A percentile compares a stretch with the other conserved stretches of the same genome.
Conservation (phyloP, 2,113 vertebrate genomes). For the Oxygymnocypris stewartii region DNA sequence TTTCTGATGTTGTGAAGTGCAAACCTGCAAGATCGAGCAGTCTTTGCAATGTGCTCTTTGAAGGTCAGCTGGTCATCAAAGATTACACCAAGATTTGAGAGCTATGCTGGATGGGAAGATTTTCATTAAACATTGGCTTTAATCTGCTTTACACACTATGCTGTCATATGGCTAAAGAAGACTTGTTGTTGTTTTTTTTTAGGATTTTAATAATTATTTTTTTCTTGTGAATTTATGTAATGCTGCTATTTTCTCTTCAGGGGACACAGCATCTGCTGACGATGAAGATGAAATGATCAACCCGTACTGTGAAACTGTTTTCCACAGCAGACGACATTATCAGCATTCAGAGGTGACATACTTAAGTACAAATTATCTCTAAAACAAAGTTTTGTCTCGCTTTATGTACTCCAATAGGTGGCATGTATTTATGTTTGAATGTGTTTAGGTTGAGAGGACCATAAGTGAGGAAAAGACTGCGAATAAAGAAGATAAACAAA, state of each 20-base stretch:
- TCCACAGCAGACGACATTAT: slow-evolving; percentile 64
- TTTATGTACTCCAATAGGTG: not conserved
- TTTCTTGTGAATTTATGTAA: not conserved
- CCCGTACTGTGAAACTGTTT: slow-evolving; percentile 84
- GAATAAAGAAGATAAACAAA: slow-evolving; percentile 50
- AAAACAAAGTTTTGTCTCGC: not conserved
- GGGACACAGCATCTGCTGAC: slow-evolving; percentile 59
- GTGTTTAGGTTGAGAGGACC: slow-evolving; percentile 60
- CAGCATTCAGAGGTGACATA: slow-evolving; percentile 70
- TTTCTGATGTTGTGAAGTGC: too few species aligned
- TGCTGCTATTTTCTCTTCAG: not conserved
- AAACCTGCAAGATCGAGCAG: too few species aligned
- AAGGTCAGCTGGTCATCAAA: too few species aligned
- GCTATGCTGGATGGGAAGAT: not conserved
- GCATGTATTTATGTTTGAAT: not conserved
- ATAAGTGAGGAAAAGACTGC: slow-evolving; percentile 47
- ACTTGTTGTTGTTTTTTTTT: too few species aligned
- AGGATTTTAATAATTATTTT: not conserved
- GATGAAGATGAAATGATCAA: slow-evolving; percentile 73
- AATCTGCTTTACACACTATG: not conserved
- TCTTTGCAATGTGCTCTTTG: too few species aligned
- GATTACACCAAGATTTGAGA: not conserved
- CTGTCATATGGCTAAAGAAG: too few species aligned
- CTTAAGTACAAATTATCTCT: not conserved
- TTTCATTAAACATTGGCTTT: not conserved